Conservation (phyloP, 2,888 invertebrate genomes). For the Drosophila anomalata region DNA sequence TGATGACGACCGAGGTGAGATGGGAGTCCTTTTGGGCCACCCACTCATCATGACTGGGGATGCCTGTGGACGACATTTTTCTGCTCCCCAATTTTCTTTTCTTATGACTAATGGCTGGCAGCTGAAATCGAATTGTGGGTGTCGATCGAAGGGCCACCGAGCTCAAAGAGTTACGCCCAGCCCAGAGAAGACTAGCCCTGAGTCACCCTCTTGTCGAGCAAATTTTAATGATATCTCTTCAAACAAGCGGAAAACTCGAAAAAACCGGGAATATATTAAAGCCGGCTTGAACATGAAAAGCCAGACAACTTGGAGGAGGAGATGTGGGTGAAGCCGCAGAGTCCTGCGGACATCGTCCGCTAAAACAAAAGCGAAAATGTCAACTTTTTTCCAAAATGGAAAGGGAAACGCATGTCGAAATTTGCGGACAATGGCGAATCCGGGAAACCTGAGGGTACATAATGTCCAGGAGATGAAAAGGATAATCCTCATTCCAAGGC, state of each 20-base stretch:
- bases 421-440: slow-evolving; percentile 44
- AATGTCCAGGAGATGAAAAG: neutral
- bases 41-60: slow-evolving; percentile 32
- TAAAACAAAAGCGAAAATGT: slow-evolving; percentile 58
- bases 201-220: slow-evolving; percentile 13
- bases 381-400: slow-evolving; percentile 23
- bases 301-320: slow-evolving; percentile 14
- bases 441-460: neutral
- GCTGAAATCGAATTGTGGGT: slow-evolving; percentile 57
- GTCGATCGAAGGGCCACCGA: slow-evolving; percentile 61
- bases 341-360: slow-evolving; percentile 45
- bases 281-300: slow-evolving; percentile 35
- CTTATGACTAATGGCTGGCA: slow-evolving; percentile 70
- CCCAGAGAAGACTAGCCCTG: slow-evolving; percentile 46
- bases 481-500: neutral
- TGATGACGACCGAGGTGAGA: slow-evolving; percentile 50
- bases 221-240: slow-evolving; percentile 55
- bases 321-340: slow-evolving; percentile 1
- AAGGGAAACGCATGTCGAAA: slow-evolving; percentile 39
- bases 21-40: slow-evolving; percentile 28
- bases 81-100: slow-evolving; percentile 42
- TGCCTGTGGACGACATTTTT: slow-evolving; percentile 77
- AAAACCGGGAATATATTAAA: slow-evolving; percentile 41
- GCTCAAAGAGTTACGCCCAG: slow-evolving; percentile 57
- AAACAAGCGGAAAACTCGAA: slow-evolving; percentile 29